A percentile compares a stretch with the other conserved stretches of the same genome.
Conservation (phyloP, 2,888 invertebrate species). For the Drymonia ruficornis region DNA sequence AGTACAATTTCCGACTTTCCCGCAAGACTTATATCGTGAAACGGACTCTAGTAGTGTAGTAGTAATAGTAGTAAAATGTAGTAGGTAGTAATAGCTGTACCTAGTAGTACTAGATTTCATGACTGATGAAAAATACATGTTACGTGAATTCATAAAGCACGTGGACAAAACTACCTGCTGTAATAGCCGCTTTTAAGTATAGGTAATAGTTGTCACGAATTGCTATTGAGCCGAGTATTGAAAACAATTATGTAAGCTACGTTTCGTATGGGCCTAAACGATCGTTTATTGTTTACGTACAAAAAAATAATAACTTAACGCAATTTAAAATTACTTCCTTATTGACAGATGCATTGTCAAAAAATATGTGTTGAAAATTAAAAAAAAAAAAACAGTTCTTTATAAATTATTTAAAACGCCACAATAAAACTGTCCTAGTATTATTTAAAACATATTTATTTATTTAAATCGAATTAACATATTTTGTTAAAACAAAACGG, state of each 20-base stretch:
- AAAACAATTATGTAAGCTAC: background rate
- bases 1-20: too few relatives aligned
- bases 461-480: background rate
- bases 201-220: background rate
- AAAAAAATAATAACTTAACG: conserved; percentile 23
- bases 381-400: conserved; percentile 18
- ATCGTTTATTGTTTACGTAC: background rate
- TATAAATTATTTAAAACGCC: conserved; percentile 5
- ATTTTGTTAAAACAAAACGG: background rate
- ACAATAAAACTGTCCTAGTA: conserved; percentile 8
- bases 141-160: too few relatives aligned
- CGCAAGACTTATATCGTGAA: too few relatives aligned
- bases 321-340: conserved; percentile 29
- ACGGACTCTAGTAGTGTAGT: too few relatives aligned
- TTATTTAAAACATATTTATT: background rate
- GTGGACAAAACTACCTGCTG: too few relatives aligned
- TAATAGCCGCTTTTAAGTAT: background rate
- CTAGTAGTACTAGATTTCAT: too few relatives aligned
- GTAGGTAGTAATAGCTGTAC: too few relatives aligned
- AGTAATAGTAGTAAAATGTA: too few relatives aligned
- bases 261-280: background rate
- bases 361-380: too few relatives aligned
- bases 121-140: too few relatives aligned
- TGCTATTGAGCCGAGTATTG: background rate
- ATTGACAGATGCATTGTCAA: conserved; percentile 27